A percentile compares a stretch with the other conserved stretches of the same genome.
These are phyloP conservation scores for Sinosuthora webbiana DNA, from an alignment of 2,113 vertebrate genomes.

Conservation along the genomic window DNA sequence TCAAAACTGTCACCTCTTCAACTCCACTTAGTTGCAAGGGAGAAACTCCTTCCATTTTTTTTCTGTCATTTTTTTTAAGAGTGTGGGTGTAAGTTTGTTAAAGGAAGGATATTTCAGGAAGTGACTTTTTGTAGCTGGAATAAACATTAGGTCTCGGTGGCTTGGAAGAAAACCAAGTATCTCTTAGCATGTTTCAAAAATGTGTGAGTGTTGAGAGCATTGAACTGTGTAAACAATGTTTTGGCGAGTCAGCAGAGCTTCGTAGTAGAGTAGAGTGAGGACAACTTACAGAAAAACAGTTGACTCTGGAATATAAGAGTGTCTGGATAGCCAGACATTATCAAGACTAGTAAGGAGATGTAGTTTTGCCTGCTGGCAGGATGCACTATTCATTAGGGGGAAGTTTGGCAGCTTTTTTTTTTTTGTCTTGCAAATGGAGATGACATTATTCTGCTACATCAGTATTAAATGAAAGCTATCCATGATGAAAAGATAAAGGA, in stretches of 20 bases:
- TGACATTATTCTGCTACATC: not conserved
- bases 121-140: slow-evolving; percentile 15
- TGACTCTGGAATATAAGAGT: not conserved
- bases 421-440: not conserved
- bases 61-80: not conserved
- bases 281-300: not conserved
- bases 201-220: not conserved
- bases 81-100: not conserved
- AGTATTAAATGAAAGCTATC: not conserved
- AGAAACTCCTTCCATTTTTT: not conserved
- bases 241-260: not conserved
- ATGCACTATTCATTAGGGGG: not conserved
- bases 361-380: not conserved
- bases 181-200: not conserved
- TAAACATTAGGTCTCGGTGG: not conserved
- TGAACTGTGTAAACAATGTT: not conserved
- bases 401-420: not conserved
- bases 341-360: not conserved
- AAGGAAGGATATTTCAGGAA: slow-evolving; percentile 11
- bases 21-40: not conserved
- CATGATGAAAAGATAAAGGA: not conserved
- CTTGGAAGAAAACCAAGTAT: not conserved
- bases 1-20: not conserved
- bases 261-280: not conserved
- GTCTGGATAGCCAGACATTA: not conserved